Percentiles rank a stretch among this genome's conserved stretches.
Conservation (phyloP, 2,888 invertebrate genomes). For the Dione vanillae region DNA sequence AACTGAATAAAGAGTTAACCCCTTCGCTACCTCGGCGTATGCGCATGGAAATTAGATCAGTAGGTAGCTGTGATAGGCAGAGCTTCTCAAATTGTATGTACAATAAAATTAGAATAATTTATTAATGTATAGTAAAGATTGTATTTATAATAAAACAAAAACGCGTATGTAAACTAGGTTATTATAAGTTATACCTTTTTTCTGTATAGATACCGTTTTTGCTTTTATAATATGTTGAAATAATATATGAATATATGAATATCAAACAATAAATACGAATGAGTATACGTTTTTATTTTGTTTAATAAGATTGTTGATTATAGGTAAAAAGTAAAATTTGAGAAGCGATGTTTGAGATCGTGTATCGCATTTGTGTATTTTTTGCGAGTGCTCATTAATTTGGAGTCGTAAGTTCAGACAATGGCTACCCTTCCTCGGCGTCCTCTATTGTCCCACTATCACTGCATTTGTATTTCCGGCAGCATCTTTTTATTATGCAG, state of each 20-base stretch:
- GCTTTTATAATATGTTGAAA: too few relatives aligned
- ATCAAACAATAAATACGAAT: too few relatives aligned
- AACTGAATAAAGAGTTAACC: slow-evolving; percentile 79
- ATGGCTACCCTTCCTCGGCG: slow-evolving; percentile 74
- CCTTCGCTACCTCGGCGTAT: slow-evolving; percentile 72
- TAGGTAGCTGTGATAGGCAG: slow-evolving; percentile 67
- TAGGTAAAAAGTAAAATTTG: slow-evolving; percentile 56
- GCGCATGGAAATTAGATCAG: slow-evolving; percentile 85
- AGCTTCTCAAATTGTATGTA: slow-evolving; percentile 63
- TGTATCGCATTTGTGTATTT: slow-evolving; percentile 73
- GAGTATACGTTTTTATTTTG: not conserved
- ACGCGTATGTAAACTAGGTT: too few relatives aligned
- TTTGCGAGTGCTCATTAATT: slow-evolving; percentile 81
- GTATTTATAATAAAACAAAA: too few relatives aligned
- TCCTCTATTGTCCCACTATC: slow-evolving; percentile 71
- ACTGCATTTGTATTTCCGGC: slow-evolving; percentile 74
- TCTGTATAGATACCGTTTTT: too few relatives aligned
- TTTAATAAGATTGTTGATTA: not conserved
- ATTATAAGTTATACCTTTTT: too few relatives aligned
- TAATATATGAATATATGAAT: too few relatives aligned
- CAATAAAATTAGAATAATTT: not conserved
- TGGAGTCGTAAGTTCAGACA: slow-evolving; percentile 77
- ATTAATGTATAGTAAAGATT: too few relatives aligned
- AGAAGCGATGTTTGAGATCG: slow-evolving; percentile 66
- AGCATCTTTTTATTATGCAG: slow-evolving; percentile 81